Percentiles rank a stretch among this genome's conserved stretches.
phyloP scores from a whole-genome alignment of 1,140 invertebrate species.

The Heliconius nattereri region DNA sequence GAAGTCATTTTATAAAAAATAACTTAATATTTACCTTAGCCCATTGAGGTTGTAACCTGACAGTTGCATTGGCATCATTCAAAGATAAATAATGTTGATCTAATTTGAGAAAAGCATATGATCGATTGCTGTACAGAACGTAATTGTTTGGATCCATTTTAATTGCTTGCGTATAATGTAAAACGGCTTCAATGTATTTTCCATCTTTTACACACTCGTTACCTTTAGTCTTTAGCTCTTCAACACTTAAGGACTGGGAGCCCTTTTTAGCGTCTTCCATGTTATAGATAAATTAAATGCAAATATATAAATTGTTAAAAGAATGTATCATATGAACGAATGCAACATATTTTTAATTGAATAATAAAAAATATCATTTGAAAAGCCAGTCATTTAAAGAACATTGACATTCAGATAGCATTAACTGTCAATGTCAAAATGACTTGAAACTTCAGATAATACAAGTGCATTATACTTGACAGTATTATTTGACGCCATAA shows the following conservation, averaged over 20 bases:
- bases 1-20: neutral
- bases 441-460: no score
- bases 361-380: neutral
- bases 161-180: constrained; percentile 91
- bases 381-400: neutral
- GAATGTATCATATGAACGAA: neutral
- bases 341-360: constrained; percentile 19
- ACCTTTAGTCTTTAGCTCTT: constrained; percentile 86
- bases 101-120: constrained; percentile 89
- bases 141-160: constrained; percentile 88
- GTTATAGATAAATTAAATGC: constrained; percentile 23
- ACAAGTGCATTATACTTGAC: no score
- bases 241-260: constrained; percentile 49
- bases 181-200: constrained; percentile 88
- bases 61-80: constrained; percentile 89
- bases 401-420: neutral
- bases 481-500: no score
- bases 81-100: constrained; percentile 89
- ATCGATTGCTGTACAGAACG: constrained; percentile 89
- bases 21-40: constrained; percentile 84
- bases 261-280: constrained; percentile 67
- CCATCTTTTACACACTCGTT: constrained; percentile 88
- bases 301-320: constrained; percentile 9
- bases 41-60: constrained; percentile 89
- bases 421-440: constrained; percentile 14